These are phyloP conservation scores for Drosophila yakuba DNA, from an alignment of 1,140 invertebrate species.

Conservation along the genomic window DNA sequence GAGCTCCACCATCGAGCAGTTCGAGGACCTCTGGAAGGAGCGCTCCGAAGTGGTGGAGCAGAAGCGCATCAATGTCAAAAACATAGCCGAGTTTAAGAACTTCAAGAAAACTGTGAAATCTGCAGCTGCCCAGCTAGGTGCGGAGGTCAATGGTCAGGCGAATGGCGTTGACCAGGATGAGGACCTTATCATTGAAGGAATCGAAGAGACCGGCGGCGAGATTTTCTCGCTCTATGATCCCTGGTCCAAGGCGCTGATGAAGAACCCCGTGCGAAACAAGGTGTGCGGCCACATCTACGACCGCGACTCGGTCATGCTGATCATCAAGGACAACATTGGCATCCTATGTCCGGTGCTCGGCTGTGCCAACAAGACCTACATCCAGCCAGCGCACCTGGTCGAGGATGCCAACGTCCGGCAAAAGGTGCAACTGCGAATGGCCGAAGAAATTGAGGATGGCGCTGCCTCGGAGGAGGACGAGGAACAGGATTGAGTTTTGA, in stretches of 20 bases:
- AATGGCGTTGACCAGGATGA: neutral
- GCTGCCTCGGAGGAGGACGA: too few species aligned
- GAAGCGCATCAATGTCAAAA: constrained; percentile 30
- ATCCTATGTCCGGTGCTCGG: constrained; percentile 49
- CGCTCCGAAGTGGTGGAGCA: neutral
- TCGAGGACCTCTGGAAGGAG: constrained; percentile 1
- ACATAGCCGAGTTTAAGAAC: constrained; percentile 30
- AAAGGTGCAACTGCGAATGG: neutral
- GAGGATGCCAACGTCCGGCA: constrained; percentile 9
- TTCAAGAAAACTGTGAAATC: constrained; percentile 21
- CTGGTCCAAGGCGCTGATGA: constrained; percentile 53
- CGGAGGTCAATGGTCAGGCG: neutral
- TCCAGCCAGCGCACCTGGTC: constrained; percentile 34
- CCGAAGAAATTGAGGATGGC: constrained; percentile 1
- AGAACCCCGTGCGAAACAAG: constrained; percentile 46
- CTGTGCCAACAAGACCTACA: constrained; percentile 35
- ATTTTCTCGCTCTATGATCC: constrained; percentile 50
- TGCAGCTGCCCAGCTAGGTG: too few species aligned
- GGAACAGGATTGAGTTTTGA: too few species aligned
- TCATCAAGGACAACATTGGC: constrained; percentile 25
- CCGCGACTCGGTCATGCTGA: constrained; percentile 28
- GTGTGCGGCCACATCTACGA: constrained; percentile 63
- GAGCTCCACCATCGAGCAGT: constrained; percentile 27
- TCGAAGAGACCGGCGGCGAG: constrained; percentile 9
- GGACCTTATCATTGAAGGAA: constrained; percentile 11